phyloP scores from a whole-genome alignment of 2,888 invertebrate genomes.

The Timandra comae region DNA sequence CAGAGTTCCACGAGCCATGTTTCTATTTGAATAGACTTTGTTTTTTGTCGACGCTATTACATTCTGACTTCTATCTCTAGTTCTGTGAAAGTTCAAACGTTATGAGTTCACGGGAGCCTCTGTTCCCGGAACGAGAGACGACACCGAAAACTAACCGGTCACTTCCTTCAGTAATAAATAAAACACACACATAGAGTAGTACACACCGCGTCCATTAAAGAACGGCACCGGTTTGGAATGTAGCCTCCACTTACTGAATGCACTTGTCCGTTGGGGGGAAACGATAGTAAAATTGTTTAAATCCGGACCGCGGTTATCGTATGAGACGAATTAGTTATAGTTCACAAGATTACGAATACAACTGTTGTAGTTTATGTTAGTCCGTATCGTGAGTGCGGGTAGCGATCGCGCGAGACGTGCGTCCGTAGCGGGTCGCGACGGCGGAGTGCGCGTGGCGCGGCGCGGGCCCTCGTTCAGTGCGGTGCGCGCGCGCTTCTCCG shows the following conservation, averaged over 20 bases:
- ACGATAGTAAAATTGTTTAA: slow-evolving; percentile 32
- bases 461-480: slow-evolving; percentile 19
- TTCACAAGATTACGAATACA: slow-evolving; percentile 1
- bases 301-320: too few relatives aligned
- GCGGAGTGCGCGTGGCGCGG: slow-evolving; percentile 45
- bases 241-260: slow-evolving; percentile 64
- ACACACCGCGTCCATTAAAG: slow-evolving; percentile 69
- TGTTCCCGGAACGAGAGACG: slow-evolving; percentile 28
- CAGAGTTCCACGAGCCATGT: slow-evolving; percentile 66
- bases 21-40: slow-evolving; percentile 30
- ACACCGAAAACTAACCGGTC: slow-evolving; percentile 40
- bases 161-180: slow-evolving; percentile 48
- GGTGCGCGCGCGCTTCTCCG: slow-evolving; percentile 17
- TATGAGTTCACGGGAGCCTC: slow-evolving; percentile 19
- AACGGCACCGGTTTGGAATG: slow-evolving; percentile 75
- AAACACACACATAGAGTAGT: slow-evolving; percentile 60
- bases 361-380: slow-evolving; percentile 36
- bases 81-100: slow-evolving; percentile 23
- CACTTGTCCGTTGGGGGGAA: slow-evolving; percentile 52
- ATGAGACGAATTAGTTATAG: too few relatives aligned
- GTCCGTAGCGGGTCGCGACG: slow-evolving; percentile 36
- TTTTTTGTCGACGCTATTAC: slow-evolving; percentile 30
- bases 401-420: slow-evolving; percentile 36
- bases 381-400: slow-evolving; percentile 25
- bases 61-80: slow-evolving; percentile 34